These are phyloP conservation scores for Marisa cornuarietis DNA, from an alignment of 1,140 invertebrate species.

Conservation along the genomic window DNA sequence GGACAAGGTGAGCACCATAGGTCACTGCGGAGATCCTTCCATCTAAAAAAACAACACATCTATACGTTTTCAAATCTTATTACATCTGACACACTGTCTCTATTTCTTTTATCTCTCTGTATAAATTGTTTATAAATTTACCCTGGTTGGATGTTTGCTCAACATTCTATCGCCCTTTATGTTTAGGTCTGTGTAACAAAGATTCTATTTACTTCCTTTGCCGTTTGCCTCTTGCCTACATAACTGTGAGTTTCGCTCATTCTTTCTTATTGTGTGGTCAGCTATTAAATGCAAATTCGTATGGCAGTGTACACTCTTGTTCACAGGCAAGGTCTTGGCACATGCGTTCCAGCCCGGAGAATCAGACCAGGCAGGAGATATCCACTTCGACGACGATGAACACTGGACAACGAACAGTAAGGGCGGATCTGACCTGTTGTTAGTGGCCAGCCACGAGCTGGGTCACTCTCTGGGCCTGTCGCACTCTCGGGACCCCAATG, in stretches of 20 bases:
- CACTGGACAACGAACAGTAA: slow-evolving; percentile 43
- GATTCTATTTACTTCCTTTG: too few relatives aligned
- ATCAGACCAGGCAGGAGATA: slow-evolving; percentile 71
- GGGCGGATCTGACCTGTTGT: slow-evolving; percentile 26
- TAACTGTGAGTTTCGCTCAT: too few relatives aligned
- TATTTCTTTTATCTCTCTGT: background rate
- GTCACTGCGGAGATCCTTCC: too few relatives aligned
- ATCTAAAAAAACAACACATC: too few relatives aligned
- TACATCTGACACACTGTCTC: slow-evolving; percentile 4
- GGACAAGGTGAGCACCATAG: background rate
- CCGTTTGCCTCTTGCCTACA: background rate
- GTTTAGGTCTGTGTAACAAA: too few relatives aligned
- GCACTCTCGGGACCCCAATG: slow-evolving; percentile 44
- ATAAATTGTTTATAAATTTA: too few relatives aligned
- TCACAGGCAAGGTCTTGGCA: slow-evolving; percentile 46
- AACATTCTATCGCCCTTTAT: too few relatives aligned
- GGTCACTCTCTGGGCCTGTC: slow-evolving; percentile 58
- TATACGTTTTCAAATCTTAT: background rate
- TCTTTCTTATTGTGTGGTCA: too few relatives aligned
- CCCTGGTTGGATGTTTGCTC: too few relatives aligned
- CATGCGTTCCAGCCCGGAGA: slow-evolving; percentile 71
- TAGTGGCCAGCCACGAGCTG: slow-evolving; percentile 58
- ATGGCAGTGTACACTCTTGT: background rate
- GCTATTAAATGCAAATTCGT: too few relatives aligned
- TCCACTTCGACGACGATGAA: slow-evolving; percentile 61